phyloP scores from a whole-genome alignment of 2,797 vertebrate genomes.

The Cuniculus paca region DNA sequence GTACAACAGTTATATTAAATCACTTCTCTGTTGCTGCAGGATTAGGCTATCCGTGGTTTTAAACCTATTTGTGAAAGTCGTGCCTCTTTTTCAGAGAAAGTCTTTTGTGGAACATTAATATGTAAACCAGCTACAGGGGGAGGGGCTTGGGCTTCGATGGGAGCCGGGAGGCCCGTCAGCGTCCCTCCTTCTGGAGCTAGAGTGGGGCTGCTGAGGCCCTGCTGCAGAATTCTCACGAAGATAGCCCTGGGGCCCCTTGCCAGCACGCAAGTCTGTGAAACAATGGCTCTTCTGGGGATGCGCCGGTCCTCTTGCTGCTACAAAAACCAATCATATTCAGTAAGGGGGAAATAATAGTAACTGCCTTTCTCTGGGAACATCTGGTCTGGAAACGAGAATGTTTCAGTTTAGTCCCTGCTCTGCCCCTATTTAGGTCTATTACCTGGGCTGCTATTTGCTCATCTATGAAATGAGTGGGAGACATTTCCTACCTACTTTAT shows the following conservation, averaged over 20 bases:
- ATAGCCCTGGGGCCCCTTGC: neutral
- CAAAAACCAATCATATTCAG: constrained; percentile 49
- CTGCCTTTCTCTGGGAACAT: constrained; percentile 70
- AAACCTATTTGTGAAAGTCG: constrained; percentile 62
- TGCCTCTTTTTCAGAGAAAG: constrained; percentile 56
- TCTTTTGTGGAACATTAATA: constrained; percentile 69
- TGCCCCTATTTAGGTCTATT: constrained; percentile 65
- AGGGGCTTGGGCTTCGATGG: neutral
- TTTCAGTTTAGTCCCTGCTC: constrained; percentile 54
- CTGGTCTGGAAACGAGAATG: constrained; percentile 70
- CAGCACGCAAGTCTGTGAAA: constrained; percentile 45
- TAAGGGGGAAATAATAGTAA: constrained; percentile 65
- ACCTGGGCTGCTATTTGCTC: constrained; percentile 22
- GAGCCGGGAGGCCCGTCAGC: neutral
- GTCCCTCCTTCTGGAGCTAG: neutral
- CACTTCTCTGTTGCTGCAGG: constrained; percentile 64
- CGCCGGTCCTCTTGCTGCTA: constrained; percentile 44
- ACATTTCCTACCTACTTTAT: constrained; percentile 53
- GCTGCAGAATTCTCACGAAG: neutral
- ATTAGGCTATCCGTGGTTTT: constrained; percentile 31
- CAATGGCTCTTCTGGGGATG: constrained; percentile 51
- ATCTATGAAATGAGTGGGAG: constrained; percentile 58
- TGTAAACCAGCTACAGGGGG: constrained; percentile 64
- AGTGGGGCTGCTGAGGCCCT: neutral
- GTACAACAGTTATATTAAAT: constrained; percentile 49